phyloP scores from a whole-genome alignment of 2,888 invertebrate species.

The Gymnocheta viridis region DNA sequence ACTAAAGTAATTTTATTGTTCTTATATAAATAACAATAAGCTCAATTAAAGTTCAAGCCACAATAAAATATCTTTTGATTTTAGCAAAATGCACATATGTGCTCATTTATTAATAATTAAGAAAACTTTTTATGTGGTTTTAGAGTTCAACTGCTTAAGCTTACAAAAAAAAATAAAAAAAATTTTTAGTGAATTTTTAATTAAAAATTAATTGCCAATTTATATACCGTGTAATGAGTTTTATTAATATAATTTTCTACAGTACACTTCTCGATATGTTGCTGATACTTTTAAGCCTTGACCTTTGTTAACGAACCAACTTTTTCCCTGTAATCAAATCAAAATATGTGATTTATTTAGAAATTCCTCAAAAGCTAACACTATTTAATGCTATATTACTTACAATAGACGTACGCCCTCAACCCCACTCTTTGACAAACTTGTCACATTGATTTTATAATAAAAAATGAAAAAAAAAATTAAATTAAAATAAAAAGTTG shows the following conservation, averaged over 20 bases:
- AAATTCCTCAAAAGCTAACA: background rate
- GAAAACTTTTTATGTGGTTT: background rate
- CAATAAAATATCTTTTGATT: background rate
- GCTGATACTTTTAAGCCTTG: background rate
- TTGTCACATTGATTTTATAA: background rate
- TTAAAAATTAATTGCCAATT: background rate
- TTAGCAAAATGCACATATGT: background rate
- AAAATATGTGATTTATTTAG: slow-evolving; percentile 10
- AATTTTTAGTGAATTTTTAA: background rate
- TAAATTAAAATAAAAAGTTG: background rate
- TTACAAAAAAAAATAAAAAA: background rate
- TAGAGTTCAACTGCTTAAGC: background rate
- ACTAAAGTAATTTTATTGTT: background rate
- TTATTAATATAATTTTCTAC: background rate
- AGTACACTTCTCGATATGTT: background rate
- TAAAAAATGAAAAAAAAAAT: background rate
- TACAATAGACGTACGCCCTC: background rate
- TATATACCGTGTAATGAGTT: background rate
- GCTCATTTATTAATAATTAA: background rate
- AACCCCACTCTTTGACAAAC: background rate
- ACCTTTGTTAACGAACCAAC: background rate
- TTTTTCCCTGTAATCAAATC: background rate
- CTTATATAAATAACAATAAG: background rate
- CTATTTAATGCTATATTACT: background rate
- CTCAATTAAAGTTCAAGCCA: background rate